Evolutionary conservation across 1,140 invertebrate genomes (phyloP).

Genomic region (Eurosta solidaginis): DNA sequence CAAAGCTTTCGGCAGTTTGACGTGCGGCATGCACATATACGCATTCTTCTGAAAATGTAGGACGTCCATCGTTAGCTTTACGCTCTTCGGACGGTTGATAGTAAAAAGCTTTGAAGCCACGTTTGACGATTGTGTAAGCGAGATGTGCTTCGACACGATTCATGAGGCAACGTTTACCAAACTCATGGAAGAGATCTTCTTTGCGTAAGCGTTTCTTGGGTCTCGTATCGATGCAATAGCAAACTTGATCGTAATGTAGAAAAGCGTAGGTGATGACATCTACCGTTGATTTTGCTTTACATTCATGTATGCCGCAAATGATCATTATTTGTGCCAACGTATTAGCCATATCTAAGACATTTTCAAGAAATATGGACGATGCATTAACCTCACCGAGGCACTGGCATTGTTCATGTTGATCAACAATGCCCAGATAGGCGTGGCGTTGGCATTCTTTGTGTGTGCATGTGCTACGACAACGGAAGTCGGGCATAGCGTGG

Average conservation of each 20-base stretch:
- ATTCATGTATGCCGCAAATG: constrained; percentile 55
- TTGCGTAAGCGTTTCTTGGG: constrained; percentile 53
- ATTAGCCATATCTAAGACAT: constrained; percentile 51
- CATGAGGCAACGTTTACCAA: constrained; percentile 55
- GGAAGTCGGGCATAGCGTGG: constrained; percentile 53
- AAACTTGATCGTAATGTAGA: constrained; percentile 55
- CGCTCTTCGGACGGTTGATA: constrained; percentile 40
- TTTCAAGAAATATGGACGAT: constrained; percentile 55
- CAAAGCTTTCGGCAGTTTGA: constrained; percentile 51
- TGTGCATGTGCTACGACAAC: constrained; percentile 50
- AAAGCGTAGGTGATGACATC: constrained; percentile 54
- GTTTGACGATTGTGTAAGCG: constrained; percentile 53
- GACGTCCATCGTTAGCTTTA: constrained; percentile 41
- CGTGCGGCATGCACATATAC: constrained; percentile 54
- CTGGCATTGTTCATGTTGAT: constrained; percentile 52
- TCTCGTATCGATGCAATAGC: constrained; percentile 51
- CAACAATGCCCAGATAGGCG: constrained; percentile 47
- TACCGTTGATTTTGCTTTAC: constrained; percentile 53
- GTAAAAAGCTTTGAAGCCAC: constrained; percentile 55
- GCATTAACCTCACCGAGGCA: constrained; percentile 52
- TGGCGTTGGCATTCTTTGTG: constrained; percentile 55
- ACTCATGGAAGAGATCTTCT: constrained; percentile 54
- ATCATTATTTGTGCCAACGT: constrained; percentile 54
- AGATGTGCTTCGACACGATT: constrained; percentile 55
- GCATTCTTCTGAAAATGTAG: constrained; percentile 52